These are phyloP conservation scores for Hydraecia micacea DNA, from an alignment of 2,888 invertebrate species.

Conservation along the genomic window DNA sequence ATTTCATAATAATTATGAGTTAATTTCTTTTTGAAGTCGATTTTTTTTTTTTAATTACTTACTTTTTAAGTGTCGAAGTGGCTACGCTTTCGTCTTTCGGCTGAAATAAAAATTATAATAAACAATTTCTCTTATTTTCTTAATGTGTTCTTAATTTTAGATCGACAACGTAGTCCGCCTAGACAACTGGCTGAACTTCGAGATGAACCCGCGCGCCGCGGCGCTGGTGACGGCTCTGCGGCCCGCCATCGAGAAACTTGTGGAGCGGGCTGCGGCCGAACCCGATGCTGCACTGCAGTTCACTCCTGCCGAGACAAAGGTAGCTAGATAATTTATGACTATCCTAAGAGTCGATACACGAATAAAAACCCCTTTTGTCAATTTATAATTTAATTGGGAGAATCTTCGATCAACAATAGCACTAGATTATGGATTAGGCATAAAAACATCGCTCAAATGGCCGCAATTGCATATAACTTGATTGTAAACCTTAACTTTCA, in stretches of 20 bases:
- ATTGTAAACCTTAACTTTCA: too few species aligned
- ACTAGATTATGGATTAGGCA: too few species aligned
- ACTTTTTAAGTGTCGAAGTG: neutral
- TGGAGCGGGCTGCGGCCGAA: conserved; percentile 94
- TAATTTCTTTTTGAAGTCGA: too few species aligned
- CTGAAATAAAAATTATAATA: neutral
- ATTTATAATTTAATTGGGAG: neutral
- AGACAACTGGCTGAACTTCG: conserved; percentile 98
- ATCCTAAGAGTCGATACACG: neutral
- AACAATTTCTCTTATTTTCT: neutral
- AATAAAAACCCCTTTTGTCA: neutral
- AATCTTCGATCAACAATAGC: too few species aligned
- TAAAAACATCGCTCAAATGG: too few species aligned
- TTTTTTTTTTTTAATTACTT: too few species aligned
- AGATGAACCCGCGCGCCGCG: conserved; percentile 95
- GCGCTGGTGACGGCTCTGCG: conserved; percentile 96
- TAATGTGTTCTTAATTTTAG: conserved; percentile 69
- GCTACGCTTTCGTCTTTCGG: neutral
- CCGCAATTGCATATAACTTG: too few species aligned
- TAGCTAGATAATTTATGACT: conserved; percentile 69
- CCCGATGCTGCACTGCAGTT: conserved; percentile 94
- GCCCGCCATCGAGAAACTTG: conserved; percentile 96
- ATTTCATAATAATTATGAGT: too few species aligned
- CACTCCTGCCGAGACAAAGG: conserved; percentile 91
- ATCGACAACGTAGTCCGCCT: conserved; percentile 94